Evolutionary conservation across 2,113 vertebrate genomes (phyloP), one percentile per base, ranked within the genome.

Genomic region (Galeopterus variegatus): DNA sequence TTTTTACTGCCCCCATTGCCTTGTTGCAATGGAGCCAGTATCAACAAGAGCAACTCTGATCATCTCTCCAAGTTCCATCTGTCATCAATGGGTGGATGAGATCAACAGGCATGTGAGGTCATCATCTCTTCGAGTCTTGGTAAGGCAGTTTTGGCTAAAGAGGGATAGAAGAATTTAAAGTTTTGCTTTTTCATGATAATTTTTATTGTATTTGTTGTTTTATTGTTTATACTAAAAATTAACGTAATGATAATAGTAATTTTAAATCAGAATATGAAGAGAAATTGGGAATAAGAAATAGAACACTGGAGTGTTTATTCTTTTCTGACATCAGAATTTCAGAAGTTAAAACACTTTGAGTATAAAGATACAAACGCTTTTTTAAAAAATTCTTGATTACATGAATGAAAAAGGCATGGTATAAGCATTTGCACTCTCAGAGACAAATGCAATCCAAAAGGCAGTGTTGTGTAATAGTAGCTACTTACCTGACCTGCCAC

Each of bases 41-140:
- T 99, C 99, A 75, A 99, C 99, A 2, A 98, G 99, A 56, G 99
- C 99, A 0, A 99, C 99, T 69, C 99, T 99, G 87, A 99, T 99
- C 75, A 99, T 99, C 98, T 99, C 99, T 2, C 99, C 99, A 0
- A 99, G 99, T 98, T 99, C 99, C 94, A 99, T 99, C 98, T 99
- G 99, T 98, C 99, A 99, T 97, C 99, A 99, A 97, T 99, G 99
- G 99, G 99, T 99, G 73, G 99, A 99, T 96, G 99, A 99, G 98
- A 99, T 99, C 98, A 99, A 99, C 93, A 99, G 99, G 5, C 99
- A 99, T 88, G 99, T 99, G 91, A 99, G 98, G 73, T 99, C 99
- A 0, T 99, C 99, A 8, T 99, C 99, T 13, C 99, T 99, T 94
- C 98, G 98, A 60, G 99, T 99, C 88, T 98, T 99, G 99, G 99